Conservation (phyloP, 2,797 vertebrate species). For the Alectoris magna region DNA sequence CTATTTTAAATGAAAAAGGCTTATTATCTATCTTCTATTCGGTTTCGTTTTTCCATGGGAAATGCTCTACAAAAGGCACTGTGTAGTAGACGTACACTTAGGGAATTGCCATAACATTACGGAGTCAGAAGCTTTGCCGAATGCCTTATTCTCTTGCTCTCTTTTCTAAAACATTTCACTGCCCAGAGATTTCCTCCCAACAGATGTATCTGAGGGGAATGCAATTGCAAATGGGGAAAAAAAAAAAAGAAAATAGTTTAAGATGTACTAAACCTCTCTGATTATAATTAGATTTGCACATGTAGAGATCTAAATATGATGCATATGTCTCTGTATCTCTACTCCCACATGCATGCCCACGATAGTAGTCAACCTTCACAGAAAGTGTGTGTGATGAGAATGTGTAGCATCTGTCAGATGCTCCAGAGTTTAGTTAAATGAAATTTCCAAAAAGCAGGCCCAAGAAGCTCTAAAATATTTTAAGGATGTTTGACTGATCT, state of each 20-base stretch:
- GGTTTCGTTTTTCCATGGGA: background rate
- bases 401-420: slow-evolving; percentile 54
- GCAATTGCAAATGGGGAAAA: background rate
- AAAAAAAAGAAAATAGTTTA: slow-evolving; percentile 1
- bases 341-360: slow-evolving; percentile 51
- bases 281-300: slow-evolving; percentile 71
- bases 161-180: slow-evolving; percentile 8
- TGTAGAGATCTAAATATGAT: slow-evolving; percentile 61
- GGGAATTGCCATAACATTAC: background rate
- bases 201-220: slow-evolving; percentile 25
- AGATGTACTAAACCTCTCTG: slow-evolving; percentile 44
- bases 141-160: background rate
- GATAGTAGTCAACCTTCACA: slow-evolving; percentile 74
- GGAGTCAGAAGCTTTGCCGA: background rate
- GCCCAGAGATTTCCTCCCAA: slow-evolving; percentile 11
- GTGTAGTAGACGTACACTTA: background rate
- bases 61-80: background rate
- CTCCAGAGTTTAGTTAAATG: slow-evolving; percentile 54
- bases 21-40: background rate
- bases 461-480: background rate
- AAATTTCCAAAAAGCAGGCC: slow-evolving; percentile 35
- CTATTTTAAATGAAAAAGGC: background rate
- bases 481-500: background rate
- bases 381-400: slow-evolving; percentile 54
- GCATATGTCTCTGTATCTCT: slow-evolving; percentile 47